A percentile compares a stretch with the other conserved stretches of the same genome.
These are phyloP conservation scores for Albula goreensis DNA, from an alignment of 2,113 vertebrate species.

Conservation along the genomic window DNA sequence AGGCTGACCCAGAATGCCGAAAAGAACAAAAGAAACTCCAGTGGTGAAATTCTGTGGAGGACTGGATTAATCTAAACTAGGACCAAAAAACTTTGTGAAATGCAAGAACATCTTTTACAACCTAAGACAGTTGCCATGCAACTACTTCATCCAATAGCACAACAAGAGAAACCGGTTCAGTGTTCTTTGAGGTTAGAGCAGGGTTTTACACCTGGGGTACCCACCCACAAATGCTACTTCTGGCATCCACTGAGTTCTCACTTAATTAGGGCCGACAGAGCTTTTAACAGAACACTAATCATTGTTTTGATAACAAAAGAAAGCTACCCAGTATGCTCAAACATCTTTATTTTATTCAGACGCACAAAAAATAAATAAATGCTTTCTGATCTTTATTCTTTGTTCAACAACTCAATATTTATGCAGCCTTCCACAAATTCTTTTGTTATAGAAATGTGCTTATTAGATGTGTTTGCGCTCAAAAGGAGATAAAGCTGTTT, in stretches of 20 bases:
- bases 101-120: slow-evolving; percentile 40
- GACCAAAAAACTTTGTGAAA: slow-evolving; percentile 47
- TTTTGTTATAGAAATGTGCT: no score
- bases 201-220: not conserved
- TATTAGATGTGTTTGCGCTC: no score
- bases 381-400: not conserved
- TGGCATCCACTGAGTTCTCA: not conserved
- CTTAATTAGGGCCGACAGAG: not conserved
- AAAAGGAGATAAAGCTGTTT: no score
- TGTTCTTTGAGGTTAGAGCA: not conserved
- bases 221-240: not conserved
- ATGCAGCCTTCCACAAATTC: no score
- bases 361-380: not conserved
- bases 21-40: slow-evolving; percentile 55
- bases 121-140: slow-evolving; percentile 60
- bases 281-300: not conserved
- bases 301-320: not conserved
- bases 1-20: slow-evolving; percentile 35
- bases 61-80: slow-evolving; percentile 57
- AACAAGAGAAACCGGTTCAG: slow-evolving; percentile 27
- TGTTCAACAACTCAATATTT: not conserved
- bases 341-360: not conserved
- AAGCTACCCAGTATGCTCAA: not conserved
- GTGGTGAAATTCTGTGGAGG: slow-evolving; percentile 56
- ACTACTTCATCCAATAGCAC: slow-evolving; percentile 51